Conservation (phyloP, 2,113 vertebrate species). For the Amia ocellicauda region DNA sequence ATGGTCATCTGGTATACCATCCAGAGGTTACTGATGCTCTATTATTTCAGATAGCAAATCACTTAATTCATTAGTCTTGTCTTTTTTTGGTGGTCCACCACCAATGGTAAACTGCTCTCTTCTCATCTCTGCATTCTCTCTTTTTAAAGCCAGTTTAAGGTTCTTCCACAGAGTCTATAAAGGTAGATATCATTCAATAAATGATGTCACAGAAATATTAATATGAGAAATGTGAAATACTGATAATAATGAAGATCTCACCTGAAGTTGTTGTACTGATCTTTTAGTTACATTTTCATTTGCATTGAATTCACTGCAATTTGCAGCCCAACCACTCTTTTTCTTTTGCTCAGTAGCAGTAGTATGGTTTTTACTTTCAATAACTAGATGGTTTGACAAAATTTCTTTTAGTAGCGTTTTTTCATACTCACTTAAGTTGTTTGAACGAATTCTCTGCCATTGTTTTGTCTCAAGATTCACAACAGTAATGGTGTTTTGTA, state of each 20-base stretch:
- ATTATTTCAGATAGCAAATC: slow-evolving; percentile 29
- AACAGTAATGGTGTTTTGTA: background rate
- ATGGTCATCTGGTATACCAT: slow-evolving; percentile 26
- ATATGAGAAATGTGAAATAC: too few relatives aligned
- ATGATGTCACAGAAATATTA: too few relatives aligned
- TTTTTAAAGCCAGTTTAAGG: slow-evolving; percentile 14
- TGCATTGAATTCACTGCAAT: slow-evolving; percentile 18
- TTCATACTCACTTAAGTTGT: slow-evolving; percentile 21
- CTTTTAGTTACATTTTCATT: slow-evolving; percentile 17
- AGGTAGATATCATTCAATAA: too few relatives aligned
- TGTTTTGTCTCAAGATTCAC: slow-evolving; percentile 5
- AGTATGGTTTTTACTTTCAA: slow-evolving; percentile 22
- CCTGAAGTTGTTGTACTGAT: slow-evolving; percentile 17
- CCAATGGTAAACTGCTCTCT: slow-evolving; percentile 7
- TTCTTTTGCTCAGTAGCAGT: slow-evolving; percentile 15
- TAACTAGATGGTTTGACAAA: slow-evolving; percentile 12
- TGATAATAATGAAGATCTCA: too few relatives aligned
- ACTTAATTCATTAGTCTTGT: slow-evolving; percentile 12
- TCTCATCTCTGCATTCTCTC: background rate
- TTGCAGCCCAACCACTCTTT: slow-evolving; percentile 15
- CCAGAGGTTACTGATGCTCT: slow-evolving; percentile 28
- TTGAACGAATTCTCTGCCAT: slow-evolving; percentile 4
- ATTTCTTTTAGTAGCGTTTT: slow-evolving; percentile 17
- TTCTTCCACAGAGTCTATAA: slow-evolving; percentile 15
- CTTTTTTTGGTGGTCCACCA: slow-evolving; percentile 4